Percentiles rank a stretch among this genome's conserved stretches.
Evolutionary conservation across 2,888 invertebrate genomes (phyloP).

Genomic region (Thelaira solivaga): DNA sequence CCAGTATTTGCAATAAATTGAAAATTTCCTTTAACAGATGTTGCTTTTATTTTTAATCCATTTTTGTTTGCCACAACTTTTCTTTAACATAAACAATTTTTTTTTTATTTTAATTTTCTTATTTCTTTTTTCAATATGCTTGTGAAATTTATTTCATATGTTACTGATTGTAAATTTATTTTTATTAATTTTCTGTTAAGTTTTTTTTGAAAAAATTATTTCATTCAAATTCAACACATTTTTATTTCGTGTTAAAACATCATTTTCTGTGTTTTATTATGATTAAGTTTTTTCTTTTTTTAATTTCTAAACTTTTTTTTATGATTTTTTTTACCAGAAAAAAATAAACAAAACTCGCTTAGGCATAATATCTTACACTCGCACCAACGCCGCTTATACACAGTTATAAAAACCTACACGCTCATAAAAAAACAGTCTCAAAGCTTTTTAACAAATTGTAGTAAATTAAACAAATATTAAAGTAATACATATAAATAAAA

Average conservation of each 20-base stretch:
- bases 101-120: too few species aligned
- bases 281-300: constrained; percentile 28
- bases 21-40: too few species aligned
- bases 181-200: too few species aligned
- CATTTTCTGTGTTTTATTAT: background rate
- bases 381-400: background rate
- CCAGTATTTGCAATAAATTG: too few species aligned
- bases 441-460: background rate
- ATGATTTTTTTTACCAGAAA: constrained; percentile 14
- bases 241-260: background rate
- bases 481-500: constrained; percentile 7
- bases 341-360: constrained; percentile 52
- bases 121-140: too few species aligned
- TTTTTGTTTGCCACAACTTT: too few species aligned
- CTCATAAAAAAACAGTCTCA: constrained; percentile 1
- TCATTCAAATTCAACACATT: background rate
- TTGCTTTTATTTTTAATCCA: too few species aligned
- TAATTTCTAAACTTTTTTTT: constrained; percentile 7
- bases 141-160: too few species aligned
- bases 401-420: background rate
- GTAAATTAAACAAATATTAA: constrained; percentile 13
- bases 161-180: too few species aligned
- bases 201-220: background rate
- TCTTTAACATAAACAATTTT: too few species aligned
- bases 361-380: constrained; percentile 3